A percentile compares a stretch with the other conserved stretches of the same genome.
These are phyloP conservation scores for Marmota flaviventris DNA, from an alignment of 2,113 vertebrate species.

Conservation along the genomic window DNA sequence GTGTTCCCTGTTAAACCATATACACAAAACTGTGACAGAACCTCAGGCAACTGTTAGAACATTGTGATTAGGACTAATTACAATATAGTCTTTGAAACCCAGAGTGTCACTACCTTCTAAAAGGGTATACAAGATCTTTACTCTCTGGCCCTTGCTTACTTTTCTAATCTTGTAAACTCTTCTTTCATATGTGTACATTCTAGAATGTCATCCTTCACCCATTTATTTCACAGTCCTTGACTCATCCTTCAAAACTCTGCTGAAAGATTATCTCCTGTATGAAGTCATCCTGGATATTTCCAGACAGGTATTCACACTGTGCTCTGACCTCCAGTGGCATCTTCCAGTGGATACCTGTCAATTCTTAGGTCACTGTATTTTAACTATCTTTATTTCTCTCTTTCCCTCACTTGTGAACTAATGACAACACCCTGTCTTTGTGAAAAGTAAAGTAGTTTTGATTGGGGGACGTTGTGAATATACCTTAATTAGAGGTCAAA, in stretches of 20 bases:
- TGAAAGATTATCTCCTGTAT: neutral
- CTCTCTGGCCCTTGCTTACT: neutral
- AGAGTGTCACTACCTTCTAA: neutral
- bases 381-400: neutral
- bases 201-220: neutral
- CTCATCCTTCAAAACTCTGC: neutral
- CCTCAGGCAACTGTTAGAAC: neutral
- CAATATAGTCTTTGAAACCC: neutral
- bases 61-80: neutral
- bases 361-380: neutral
- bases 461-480: neutral
- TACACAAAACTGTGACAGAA: neutral
- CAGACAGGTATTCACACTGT: neutral
- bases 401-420: neutral
- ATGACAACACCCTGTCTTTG: neutral
- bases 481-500: neutral
- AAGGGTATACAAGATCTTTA: neutral
- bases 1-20: neutral
- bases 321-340: neutral
- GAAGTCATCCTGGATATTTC: neutral
- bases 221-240: neutral
- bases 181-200: neutral
- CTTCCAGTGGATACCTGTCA: neutral
- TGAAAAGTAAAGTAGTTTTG: neutral
- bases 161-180: neutral